Evolutionary conservation across 2,888 invertebrate genomes (phyloP).

Genomic region (Acanthopleura granulata): DNA sequence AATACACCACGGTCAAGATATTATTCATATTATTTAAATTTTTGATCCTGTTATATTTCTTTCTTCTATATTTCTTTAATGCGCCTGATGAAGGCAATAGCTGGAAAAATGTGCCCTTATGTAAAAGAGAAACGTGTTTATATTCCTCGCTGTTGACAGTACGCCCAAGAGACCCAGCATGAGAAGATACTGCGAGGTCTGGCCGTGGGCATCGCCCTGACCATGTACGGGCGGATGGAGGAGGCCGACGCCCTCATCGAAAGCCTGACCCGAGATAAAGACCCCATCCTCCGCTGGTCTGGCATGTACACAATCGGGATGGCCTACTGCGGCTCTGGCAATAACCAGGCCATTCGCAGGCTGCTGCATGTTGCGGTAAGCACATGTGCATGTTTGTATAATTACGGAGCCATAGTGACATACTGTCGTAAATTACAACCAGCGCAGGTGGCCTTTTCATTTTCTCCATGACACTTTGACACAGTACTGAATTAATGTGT

Average conservation of each 20-base stretch:
- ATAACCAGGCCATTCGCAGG: conserved; percentile 94
- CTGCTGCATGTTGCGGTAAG: conserved; percentile 94
- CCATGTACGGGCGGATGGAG: conserved; percentile 96
- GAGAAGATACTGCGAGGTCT: conserved; percentile 98
- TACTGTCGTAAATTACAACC: too few species aligned
- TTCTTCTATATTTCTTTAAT: too few species aligned
- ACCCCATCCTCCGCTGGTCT: conserved; percentile 92
- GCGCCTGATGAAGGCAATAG: background rate
- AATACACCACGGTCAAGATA: too few species aligned
- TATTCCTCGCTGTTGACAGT: conserved; percentile 70
- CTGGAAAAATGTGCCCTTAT: too few species aligned
- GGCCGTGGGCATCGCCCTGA: conserved; percentile 95
- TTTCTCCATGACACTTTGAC: too few species aligned
- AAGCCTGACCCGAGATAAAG: conserved; percentile 91
- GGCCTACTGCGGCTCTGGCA: conserved; percentile 98
- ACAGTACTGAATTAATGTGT: too few species aligned
- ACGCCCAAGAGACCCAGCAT: conserved; percentile 96
- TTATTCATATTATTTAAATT: too few species aligned
- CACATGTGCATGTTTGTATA: conserved; percentile 34
- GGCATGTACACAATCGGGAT: conserved; percentile 99
- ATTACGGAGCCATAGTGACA: too few species aligned
- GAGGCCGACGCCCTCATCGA: conserved; percentile 95
- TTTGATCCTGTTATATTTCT: too few species aligned
- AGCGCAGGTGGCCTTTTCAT: too few species aligned
- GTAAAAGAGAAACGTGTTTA: too few species aligned